These are phyloP conservation scores for Camelus bactrianus DNA, from an alignment of 2,113 vertebrate species.

Conservation along the genomic window DNA sequence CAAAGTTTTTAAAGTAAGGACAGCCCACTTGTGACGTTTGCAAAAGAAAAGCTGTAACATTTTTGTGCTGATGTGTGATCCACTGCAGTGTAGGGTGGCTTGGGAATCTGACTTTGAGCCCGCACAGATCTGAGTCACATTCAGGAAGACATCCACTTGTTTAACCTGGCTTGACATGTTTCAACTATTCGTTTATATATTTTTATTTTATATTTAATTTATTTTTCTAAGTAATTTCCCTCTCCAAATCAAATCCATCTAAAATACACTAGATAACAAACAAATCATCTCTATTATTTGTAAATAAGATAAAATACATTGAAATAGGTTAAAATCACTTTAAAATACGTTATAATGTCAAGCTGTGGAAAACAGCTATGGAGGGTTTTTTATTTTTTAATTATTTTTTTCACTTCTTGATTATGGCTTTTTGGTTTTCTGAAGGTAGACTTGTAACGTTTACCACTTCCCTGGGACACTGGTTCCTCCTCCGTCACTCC, in stretches of 20 bases:
- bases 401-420: neutral
- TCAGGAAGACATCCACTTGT: neutral
- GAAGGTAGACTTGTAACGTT: neutral
- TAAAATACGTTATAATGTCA: neutral
- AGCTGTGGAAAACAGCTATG: neutral
- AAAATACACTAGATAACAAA: neutral
- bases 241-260: neutral
- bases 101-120: neutral
- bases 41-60: neutral
- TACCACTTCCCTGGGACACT: neutral
- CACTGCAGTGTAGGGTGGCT: neutral
- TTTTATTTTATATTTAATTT: neutral
- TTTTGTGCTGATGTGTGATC: neutral
- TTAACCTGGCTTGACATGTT: neutral
- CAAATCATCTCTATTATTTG: neutral
- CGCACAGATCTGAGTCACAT: neutral
- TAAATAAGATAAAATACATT: neutral
- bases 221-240: neutral
- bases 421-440: neutral
- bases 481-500: rapidly evolving
- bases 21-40: neutral
- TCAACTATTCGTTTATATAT: neutral
- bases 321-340: neutral
- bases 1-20: neutral
- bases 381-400: neutral